phyloP scores from a whole-genome alignment of 2,797 vertebrate genomes.

The Neosalanx taihuensis region DNA sequence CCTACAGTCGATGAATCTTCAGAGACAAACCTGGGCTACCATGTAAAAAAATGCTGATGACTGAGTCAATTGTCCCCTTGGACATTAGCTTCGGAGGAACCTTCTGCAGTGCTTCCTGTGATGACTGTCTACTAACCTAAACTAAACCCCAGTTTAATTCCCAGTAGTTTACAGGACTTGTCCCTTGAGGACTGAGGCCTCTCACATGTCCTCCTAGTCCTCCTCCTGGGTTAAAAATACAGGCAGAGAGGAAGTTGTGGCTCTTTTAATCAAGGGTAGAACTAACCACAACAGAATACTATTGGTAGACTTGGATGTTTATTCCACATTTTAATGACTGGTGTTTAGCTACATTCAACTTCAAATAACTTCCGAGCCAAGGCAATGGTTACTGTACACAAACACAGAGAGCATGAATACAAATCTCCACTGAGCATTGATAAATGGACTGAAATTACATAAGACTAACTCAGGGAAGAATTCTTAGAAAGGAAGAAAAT shows the following conservation, averaged over 20 bases:
- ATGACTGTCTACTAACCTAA: conserved; percentile 44
- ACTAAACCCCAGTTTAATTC: conserved; percentile 48
- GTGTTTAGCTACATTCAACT: not conserved
- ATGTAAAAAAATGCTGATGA: conserved; percentile 56
- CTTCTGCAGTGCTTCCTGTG: conserved; percentile 40
- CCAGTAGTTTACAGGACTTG: conserved; percentile 43
- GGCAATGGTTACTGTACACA: conserved; percentile 9
- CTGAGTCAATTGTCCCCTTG: conserved; percentile 35
- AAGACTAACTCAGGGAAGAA: conserved; percentile 54
- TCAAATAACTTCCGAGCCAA: conserved; percentile 20
- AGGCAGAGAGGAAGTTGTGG: conserved; percentile 44
- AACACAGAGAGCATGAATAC: conserved; percentile 19
- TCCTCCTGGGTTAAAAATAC: conserved; percentile 35
- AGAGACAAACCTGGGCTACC: conserved; percentile 58
- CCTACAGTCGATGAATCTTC: conserved; percentile 64
- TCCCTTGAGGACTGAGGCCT: conserved; percentile 42
- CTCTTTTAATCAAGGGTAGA: conserved; percentile 21
- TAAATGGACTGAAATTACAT: conserved; percentile 60
- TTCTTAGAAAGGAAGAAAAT: conserved; percentile 42
- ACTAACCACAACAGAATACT: conserved; percentile 22
- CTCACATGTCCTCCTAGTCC: conserved; percentile 40
- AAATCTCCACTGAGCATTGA: conserved; percentile 48
- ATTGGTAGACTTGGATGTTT: not conserved
- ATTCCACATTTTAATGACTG: not conserved
- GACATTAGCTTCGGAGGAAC: conserved; percentile 39